phyloP scores from a whole-genome alignment of 2,113 vertebrate species.

The Rhinichthys klamathensis region DNA sequence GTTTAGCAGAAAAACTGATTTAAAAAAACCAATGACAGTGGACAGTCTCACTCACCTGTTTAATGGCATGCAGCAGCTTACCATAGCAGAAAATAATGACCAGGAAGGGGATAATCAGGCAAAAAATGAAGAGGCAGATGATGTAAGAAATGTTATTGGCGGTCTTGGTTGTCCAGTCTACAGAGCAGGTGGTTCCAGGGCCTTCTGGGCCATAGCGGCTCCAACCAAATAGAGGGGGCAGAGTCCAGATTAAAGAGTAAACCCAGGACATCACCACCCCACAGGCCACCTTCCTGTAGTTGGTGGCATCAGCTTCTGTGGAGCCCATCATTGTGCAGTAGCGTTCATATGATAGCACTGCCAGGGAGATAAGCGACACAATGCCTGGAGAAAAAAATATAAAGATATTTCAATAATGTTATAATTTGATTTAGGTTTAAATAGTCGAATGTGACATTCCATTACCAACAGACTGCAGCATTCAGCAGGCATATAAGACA shows the following conservation, averaged over 20 bases:
- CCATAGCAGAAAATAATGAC: constrained; percentile 81
- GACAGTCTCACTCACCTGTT: constrained; percentile 73
- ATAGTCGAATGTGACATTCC: background rate
- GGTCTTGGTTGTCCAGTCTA: constrained; percentile 81
- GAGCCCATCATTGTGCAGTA: constrained; percentile 79
- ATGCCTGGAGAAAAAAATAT: constrained; percentile 69
- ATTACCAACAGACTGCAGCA: background rate
- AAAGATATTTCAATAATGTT: background rate
- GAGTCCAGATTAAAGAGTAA: constrained; percentile 80
- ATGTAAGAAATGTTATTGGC: constrained; percentile 79
- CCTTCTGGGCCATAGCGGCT: constrained; percentile 82
- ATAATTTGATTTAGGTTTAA: background rate
- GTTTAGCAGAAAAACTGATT: background rate
- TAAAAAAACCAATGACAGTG: background rate
- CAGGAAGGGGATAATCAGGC: constrained; percentile 78
- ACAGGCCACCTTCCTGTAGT: constrained; percentile 76
- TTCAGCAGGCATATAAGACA: background rate
- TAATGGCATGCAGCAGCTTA: constrained; percentile 77
- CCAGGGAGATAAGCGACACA: constrained; percentile 81
- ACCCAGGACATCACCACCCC: constrained; percentile 79
- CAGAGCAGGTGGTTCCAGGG: constrained; percentile 81
- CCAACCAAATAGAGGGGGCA: constrained; percentile 81
- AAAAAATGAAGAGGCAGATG: constrained; percentile 82
- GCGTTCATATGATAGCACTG: constrained; percentile 82
- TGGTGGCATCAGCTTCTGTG: constrained; percentile 77